These are phyloP conservation scores for Cryptotis parvus DNA, from an alignment of 2,113 vertebrate genomes.

Conservation along the genomic window DNA sequence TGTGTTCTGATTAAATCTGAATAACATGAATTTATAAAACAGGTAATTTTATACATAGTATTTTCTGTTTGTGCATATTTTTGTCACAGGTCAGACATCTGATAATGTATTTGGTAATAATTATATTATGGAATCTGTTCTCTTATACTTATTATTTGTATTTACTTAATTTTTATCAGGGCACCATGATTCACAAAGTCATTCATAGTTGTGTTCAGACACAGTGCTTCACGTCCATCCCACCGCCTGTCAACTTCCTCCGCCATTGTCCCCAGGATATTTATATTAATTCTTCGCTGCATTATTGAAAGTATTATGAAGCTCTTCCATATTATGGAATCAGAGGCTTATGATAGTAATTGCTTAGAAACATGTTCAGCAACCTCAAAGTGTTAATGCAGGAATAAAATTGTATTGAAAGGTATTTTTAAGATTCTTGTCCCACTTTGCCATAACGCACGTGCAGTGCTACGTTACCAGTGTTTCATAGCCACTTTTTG, in stretches of 20 bases:
- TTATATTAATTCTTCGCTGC: conserved; percentile 26
- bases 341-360: background rate
- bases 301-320: conserved; percentile 33
- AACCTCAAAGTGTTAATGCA: conserved; percentile 5
- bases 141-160: background rate
- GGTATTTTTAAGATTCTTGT: background rate
- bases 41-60: conserved; percentile 46
- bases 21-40: conserved; percentile 41
- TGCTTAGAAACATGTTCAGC: conserved; percentile 38
- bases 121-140: conserved; percentile 37
- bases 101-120: conserved; percentile 30
- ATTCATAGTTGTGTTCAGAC: no score
- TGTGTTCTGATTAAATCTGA: conserved; percentile 27
- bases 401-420: conserved; percentile 18
- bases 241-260: no score
- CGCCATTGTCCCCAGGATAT: no score
- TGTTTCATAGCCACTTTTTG: conserved; percentile 69
- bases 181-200: no score
- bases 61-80: conserved; percentile 5
- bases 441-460: background rate
- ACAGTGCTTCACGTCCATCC: no score
- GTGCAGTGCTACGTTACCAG: conserved; percentile 27
- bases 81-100: conserved; percentile 1
- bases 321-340: background rate
- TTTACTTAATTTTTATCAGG: no score